Evolutionary conservation across 2,888 invertebrate genomes (phyloP).

Genomic region (Siphonodentalium dalli): DNA sequence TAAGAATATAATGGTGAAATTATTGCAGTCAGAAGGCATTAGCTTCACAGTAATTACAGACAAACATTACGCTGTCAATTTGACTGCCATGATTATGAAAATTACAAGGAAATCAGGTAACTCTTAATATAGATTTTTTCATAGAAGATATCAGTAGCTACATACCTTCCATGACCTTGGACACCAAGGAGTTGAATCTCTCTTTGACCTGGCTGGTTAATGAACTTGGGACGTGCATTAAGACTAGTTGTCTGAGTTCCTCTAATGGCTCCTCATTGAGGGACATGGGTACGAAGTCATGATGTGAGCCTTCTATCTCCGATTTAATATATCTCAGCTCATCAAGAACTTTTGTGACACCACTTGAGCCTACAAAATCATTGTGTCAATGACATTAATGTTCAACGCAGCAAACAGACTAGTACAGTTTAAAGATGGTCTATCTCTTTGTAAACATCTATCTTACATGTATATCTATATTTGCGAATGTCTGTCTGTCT

Average conservation of each 20-base stretch:
- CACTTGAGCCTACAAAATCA: too few relatives aligned
- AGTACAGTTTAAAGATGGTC: too few relatives aligned
- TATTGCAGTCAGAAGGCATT: background rate
- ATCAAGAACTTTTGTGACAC: too few relatives aligned
- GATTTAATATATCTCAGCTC: slow-evolving; percentile 22
- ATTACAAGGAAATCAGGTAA: too few relatives aligned
- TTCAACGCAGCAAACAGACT: too few relatives aligned
- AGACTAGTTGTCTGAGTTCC: slow-evolving; percentile 29
- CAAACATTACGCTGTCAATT: background rate
- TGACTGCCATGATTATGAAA: background rate
- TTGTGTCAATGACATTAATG: too few relatives aligned
- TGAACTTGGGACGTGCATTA: slow-evolving; percentile 33
- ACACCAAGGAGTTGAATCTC: slow-evolving; percentile 19
- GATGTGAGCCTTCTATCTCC: slow-evolving; percentile 25
- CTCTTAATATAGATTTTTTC: too few relatives aligned
- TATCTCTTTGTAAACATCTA: too few relatives aligned
- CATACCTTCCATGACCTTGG: slow-evolving; percentile 27
- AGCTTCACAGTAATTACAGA: background rate
- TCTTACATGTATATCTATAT: too few relatives aligned
- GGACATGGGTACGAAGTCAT: slow-evolving; percentile 12
- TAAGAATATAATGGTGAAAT: too few relatives aligned
- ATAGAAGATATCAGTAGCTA: too few relatives aligned
- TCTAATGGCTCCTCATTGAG: slow-evolving; percentile 16
- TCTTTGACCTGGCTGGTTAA: slow-evolving; percentile 17
- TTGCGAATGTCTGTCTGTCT: too few relatives aligned